phyloP scores from a whole-genome alignment of 1,140 invertebrate species.

The Cardiocondyla obscurior region DNA sequence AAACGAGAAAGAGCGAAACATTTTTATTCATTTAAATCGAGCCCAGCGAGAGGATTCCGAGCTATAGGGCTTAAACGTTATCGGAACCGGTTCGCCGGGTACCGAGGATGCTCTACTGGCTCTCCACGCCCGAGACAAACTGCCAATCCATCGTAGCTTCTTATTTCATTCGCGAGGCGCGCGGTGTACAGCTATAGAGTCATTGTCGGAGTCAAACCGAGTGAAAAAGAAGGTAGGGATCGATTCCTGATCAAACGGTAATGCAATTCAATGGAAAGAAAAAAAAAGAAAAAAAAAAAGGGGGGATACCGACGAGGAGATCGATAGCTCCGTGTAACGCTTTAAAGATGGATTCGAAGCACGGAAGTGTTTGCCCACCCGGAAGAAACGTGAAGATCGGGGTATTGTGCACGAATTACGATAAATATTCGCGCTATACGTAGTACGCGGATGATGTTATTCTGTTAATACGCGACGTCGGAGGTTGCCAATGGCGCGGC shows the following conservation, averaged over 20 bases:
- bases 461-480: constrained; percentile 10
- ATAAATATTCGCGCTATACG: constrained; percentile 20
- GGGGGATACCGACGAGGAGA: constrained; percentile 11
- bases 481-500: background rate
- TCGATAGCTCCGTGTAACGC: constrained; percentile 23
- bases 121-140: constrained; percentile 35
- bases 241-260: constrained; percentile 74
- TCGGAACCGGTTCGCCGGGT: constrained; percentile 17
- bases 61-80: constrained; percentile 24
- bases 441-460: constrained; percentile 25
- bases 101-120: constrained; percentile 12
- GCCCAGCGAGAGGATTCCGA: background rate
- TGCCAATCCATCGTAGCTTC: constrained; percentile 61
- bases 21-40: constrained; percentile 47
- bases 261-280: constrained; percentile 72
- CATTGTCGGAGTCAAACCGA: constrained; percentile 59
- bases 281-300: too few species aligned
- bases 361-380: background rate
- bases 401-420: background rate
- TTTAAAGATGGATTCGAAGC: constrained; percentile 29
- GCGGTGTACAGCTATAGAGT: constrained; percentile 58
- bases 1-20: constrained; percentile 26
- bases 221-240: constrained; percentile 64
- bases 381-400: background rate
- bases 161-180: constrained; percentile 62